phyloP scores from a whole-genome alignment of 2,888 invertebrate genomes.

The Coelinius sp. region DNA sequence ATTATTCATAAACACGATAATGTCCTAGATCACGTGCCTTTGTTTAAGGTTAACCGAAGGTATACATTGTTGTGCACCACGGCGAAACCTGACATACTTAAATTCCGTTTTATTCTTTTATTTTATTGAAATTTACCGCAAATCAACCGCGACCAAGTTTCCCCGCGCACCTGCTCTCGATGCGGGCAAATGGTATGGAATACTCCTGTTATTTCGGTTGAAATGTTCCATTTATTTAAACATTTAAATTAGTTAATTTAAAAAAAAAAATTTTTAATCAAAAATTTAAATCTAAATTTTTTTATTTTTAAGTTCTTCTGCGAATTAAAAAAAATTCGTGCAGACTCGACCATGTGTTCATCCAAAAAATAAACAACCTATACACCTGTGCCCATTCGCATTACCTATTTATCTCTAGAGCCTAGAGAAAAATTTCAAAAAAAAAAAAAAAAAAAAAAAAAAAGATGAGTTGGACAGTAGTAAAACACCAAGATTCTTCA shows the following conservation, averaged over 20 bases:
- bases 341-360: not conserved
- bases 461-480: conserved; percentile 6
- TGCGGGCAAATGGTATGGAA: conserved; percentile 23
- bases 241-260: too few species aligned
- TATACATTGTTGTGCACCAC: not conserved
- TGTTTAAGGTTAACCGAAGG: conserved; percentile 24
- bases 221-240: not conserved
- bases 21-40: conserved; percentile 20
- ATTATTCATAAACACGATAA: not conserved
- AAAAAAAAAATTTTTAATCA: not conserved
- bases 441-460: conserved; percentile 33
- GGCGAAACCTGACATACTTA: conserved; percentile 36
- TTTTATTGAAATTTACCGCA: conserved; percentile 29
- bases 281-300: not conserved
- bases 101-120: not conserved
- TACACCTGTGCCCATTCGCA: not conserved
- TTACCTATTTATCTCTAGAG: conserved; percentile 22
- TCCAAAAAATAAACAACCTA: not conserved
- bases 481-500: conserved; percentile 5
- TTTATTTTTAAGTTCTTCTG: not conserved
- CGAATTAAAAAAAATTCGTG: not conserved
- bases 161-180: conserved; percentile 24
- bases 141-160: conserved; percentile 37
- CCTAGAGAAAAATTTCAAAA: conserved; percentile 15
- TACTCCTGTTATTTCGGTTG: not conserved